Evolutionary conservation across 2,888 invertebrate species (phyloP).

Genomic region (Sarcophaga subvicina): DNA sequence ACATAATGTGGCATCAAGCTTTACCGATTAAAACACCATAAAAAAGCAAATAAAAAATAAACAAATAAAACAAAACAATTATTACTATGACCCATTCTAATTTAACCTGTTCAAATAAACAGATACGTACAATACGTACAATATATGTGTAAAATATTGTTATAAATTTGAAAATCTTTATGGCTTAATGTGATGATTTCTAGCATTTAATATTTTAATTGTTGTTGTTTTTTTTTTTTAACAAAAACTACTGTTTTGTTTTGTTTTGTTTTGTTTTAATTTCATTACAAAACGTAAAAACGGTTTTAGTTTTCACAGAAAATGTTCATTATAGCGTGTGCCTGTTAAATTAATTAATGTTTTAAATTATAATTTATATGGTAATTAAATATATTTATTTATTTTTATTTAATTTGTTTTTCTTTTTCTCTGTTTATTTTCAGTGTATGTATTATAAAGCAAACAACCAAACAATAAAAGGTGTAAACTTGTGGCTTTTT

Average conservation of each 20-base stretch:
- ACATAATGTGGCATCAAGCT: background rate
- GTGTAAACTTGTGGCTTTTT: background rate
- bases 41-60: background rate
- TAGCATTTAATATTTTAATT: background rate
- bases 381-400: slow-evolving; percentile 49
- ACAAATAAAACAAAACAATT: background rate
- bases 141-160: no score
- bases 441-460: slow-evolving; percentile 11
- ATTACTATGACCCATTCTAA: background rate
- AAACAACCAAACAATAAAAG: background rate
- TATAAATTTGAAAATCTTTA: background rate
- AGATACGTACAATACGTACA: background rate
- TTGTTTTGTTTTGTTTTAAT: no score
- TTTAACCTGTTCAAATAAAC: background rate
- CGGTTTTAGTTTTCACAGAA: background rate
- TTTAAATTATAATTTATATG: slow-evolving; percentile 53
- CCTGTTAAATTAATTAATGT: slow-evolving; percentile 44
- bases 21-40: background rate
- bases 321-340: slow-evolving; percentile 47
- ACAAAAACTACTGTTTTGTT: no score
- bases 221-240: background rate
- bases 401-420: slow-evolving; percentile 7
- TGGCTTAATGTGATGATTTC: background rate
- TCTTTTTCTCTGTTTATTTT: slow-evolving; percentile 5
- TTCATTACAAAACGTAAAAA: slow-evolving; percentile 20